Conservation (phyloP, 2,797 vertebrate genomes). For the Octomys mimax region DNA sequence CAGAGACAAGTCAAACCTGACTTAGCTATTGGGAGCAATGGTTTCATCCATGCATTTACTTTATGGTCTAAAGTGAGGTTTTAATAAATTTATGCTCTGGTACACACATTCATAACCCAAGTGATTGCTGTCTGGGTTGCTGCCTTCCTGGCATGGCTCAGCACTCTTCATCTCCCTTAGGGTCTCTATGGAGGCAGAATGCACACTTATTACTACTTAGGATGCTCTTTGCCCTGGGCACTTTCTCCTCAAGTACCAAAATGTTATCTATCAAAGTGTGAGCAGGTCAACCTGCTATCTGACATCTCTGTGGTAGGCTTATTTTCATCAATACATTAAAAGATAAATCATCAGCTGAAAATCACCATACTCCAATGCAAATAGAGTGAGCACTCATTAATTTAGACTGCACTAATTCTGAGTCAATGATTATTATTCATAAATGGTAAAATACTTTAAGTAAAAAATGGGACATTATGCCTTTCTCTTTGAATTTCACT, state of each 20-base stretch:
- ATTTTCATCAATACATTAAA: slow-evolving; percentile 18
- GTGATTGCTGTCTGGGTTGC: neutral
- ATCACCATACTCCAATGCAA: neutral
- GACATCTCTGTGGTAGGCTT: neutral
- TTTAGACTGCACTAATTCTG: slow-evolving; percentile 45
- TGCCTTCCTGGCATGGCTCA: neutral
- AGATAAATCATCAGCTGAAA: slow-evolving; percentile 30
- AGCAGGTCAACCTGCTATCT: neutral
- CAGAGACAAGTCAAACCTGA: slow-evolving; percentile 28
- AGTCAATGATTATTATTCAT: neutral
- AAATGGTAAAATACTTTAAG: neutral
- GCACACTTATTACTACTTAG: neutral
- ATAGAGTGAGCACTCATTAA: neutral
- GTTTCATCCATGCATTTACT: slow-evolving; percentile 25
- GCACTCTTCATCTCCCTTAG: slow-evolving; percentile 16
- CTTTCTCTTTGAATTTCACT: slow-evolving; percentile 28
- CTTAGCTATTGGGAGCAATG: neutral
- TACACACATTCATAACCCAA: slow-evolving; percentile 17
- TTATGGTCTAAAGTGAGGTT: slow-evolving; percentile 43
- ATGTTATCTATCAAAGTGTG: neutral
- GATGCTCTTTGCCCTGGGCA: neutral
- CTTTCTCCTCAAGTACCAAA: slow-evolving; percentile 24
- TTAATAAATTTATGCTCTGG: slow-evolving; percentile 59
- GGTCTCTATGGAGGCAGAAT: neutral
- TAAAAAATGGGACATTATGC: slow-evolving; percentile 1